These are phyloP conservation scores for Drosophila kanapiae DNA, from an alignment of 1,140 invertebrate genomes.

Conservation along the genomic window DNA sequence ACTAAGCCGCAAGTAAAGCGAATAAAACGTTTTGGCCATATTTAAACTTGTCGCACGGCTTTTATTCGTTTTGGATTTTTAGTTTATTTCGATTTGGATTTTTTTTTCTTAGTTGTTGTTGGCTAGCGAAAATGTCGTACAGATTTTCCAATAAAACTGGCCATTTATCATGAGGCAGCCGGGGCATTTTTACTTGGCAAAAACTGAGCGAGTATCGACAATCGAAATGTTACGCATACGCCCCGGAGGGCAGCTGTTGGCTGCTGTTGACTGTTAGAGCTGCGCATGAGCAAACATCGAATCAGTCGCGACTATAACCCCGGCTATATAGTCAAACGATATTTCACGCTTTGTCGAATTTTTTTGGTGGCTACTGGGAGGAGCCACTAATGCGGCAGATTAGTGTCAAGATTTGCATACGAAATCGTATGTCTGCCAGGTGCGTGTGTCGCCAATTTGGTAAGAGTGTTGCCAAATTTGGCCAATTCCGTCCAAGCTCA, in stretches of 20 bases:
- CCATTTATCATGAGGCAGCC: conserved; percentile 70
- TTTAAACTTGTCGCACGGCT: conserved; percentile 74
- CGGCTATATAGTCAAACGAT: conserved; percentile 28
- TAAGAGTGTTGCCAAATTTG: conserved; percentile 66
- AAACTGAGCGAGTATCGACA: conserved; percentile 47
- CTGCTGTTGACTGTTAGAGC: conserved; percentile 16
- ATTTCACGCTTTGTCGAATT: conserved; percentile 78
- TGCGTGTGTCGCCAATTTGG: conserved; percentile 52
- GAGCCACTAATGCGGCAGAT: conserved; percentile 68
- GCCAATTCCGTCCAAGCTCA: conserved; percentile 37
- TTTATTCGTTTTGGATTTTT: conserved; percentile 45
- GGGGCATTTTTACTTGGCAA: conserved; percentile 13
- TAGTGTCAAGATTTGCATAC: conserved; percentile 85
- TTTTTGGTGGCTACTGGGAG: conserved; percentile 56
- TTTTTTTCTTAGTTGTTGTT: conserved; percentile 29
- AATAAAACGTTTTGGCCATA: conserved; percentile 61
- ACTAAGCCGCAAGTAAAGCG: conserved; percentile 49
- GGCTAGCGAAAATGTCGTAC: conserved; percentile 78
- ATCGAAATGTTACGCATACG: conserved; percentile 79
- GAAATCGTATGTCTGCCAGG: conserved; percentile 71
- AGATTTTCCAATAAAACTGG: conserved; percentile 81
- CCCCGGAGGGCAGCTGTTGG: conserved; percentile 69
- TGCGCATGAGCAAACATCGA: conserved; percentile 47
- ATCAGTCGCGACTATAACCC: conserved; percentile 64
- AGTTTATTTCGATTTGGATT: conserved; percentile 19